Base-by-base conservation (phyloP, 2,888 invertebrate genomes). In the Amphipyra tragopoginis region DNA sequence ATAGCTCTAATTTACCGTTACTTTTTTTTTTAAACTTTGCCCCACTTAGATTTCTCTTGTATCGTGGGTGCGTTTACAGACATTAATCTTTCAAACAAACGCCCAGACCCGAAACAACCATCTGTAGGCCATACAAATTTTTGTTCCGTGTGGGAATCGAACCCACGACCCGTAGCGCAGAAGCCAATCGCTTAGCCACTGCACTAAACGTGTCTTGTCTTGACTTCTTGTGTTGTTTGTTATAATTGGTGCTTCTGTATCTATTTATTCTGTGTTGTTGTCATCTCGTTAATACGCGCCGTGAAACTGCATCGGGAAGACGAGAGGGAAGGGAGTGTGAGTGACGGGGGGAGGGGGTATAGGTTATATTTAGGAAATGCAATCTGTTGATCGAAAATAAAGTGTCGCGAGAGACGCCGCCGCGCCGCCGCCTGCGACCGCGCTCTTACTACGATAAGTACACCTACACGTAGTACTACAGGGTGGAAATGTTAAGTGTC, bases 341-440 rank as follows among this genome's bases (percentile, higher is more conserved):
- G 42, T 14, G 43, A 34, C 36, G 50, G 38, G 26, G 15, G 1
- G 9, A 36, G 6, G 8, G 11, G 11, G 29, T 36, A 33, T 56
- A 51, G 54, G 58, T 57, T 82, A 80, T 86, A 82, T 85, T 86
- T 85, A 79, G 79, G 77, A 81, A 84, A 82, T 84, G 81, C 80
- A 81, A 77, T 83, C 79, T 77, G 73, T 58, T 58, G 52, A 75
- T 77, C 80, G 56, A 73, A 82, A 84, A 83, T 81, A 74, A 78
- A 76, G 74, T 75, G 75, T 74, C 75, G 74, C 67, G 54, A n/a
- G 60, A 56, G 59, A 47, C 50, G 21, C 33, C 40, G 40, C 40
- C n/a, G 11, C 8, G 14, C 34, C 44, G 33, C 13, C 9, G 8
- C 13, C 50, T 29, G 10, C 8, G n/a, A 14, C 34, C 11, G 7